Evolutionary conservation across 2,888 invertebrate genomes (phyloP), one percentile per base, ranked within the genome.

Genomic region (Iselma pallidipennis): DNA sequence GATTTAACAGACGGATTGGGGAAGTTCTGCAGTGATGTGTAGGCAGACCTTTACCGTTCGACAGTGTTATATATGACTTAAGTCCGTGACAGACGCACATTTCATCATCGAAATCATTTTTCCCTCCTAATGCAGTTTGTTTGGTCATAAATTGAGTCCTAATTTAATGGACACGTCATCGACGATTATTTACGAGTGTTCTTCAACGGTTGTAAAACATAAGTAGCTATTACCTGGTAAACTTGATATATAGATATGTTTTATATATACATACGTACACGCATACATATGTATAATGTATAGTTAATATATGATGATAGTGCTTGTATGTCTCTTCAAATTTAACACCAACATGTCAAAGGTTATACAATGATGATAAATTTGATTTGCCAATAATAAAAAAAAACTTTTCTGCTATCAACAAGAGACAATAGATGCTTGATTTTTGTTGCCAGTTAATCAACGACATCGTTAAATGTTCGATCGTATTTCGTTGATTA

Each of bases 101-200:
- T 55, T 59, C 63, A 69, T 59, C 63, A 69, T 72, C 70, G 66
- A 72, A 71, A 74, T 72, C 70, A 69, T 69, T 71, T 71, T 72
- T 73, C n/a, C 3, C 70, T n/a, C 71, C 72, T 74, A 76, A 75
- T 76, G 71, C 69, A 72, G 64, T 67, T 69, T 67, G 72, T 73
- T 72, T 63, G 74, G 73, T 71, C 74, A 72, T 78, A 78, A 78
- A 78, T 78, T 74, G 73, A 70, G 73, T 73, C 75, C 76, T 78
- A 78, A 79, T 78, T 79, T 78, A 79, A 78, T 76, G 77, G 74
- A 75, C 75, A 75, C 73, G 78, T 79, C 78, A 75, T 77, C 75
- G 69, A 65, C 62, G 66, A 65, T 74, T 73, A 78, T 78, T 78
- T 77, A 78, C 72, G 74, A 73, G 71, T 73, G 73, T 76, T 76